phyloP scores from a whole-genome alignment of 2,113 vertebrate genomes.

The Gymnobelideus leadbeateri region DNA sequence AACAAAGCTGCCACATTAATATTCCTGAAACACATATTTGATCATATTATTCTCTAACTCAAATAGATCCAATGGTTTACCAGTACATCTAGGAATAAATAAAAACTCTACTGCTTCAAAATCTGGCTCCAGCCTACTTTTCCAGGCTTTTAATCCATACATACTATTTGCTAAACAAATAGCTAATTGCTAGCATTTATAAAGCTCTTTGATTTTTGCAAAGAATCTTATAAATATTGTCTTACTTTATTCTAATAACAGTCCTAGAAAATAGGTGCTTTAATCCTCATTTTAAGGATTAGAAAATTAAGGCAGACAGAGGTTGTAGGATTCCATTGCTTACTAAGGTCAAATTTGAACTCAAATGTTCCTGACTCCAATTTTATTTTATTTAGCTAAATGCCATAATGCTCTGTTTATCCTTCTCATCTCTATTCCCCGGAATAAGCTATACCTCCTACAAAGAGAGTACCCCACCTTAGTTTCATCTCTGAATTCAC shows the following conservation, averaged over 20 bases:
- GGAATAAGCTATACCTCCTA: neutral
- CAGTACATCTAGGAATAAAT: neutral
- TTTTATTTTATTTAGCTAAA: neutral
- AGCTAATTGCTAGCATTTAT: neutral
- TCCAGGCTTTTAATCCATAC: neutral
- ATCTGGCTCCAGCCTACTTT: neutral
- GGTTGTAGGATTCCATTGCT: neutral
- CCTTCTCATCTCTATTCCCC: neutral
- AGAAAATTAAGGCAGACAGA: neutral
- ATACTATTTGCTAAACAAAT: neutral
- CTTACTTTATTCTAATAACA: neutral
- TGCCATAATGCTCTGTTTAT: neutral
- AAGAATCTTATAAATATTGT: neutral
- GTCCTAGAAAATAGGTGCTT: fast-evolving
- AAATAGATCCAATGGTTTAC: neutral
- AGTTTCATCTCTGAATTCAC: neutral
- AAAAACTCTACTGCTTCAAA: neutral
- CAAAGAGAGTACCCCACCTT: fast-evolving
- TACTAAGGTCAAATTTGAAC: neutral
- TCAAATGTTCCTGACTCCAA: neutral
- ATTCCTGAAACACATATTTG: neutral
- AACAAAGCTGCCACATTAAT: neutral
- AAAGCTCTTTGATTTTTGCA: neutral
- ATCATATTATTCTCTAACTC: neutral
- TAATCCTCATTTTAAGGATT: neutral